These are phyloP conservation scores for Drosophila nikananu DNA, from an alignment of 1,140 invertebrate genomes.

Conservation along the genomic window DNA sequence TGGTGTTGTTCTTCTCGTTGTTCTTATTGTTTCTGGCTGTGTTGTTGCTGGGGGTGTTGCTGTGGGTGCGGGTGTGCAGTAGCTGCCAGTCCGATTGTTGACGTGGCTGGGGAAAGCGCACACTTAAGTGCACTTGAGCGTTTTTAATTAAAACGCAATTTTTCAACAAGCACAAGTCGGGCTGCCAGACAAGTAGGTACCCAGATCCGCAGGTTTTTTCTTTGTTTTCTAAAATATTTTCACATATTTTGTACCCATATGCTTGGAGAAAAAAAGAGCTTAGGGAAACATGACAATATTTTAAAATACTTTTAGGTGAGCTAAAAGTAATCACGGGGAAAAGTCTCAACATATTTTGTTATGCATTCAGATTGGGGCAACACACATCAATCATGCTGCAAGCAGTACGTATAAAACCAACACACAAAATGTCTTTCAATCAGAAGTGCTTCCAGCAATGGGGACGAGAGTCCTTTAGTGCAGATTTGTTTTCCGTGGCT, in stretches of 20 bases:
- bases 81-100: slow-evolving; percentile 59
- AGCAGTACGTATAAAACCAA: slow-evolving; percentile 4
- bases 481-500: slow-evolving; percentile 52
- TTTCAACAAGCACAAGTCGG: slow-evolving; percentile 66
- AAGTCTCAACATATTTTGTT: slow-evolving; percentile 13
- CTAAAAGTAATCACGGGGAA: slow-evolving; percentile 1
- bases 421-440: slow-evolving; percentile 53
- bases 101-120: slow-evolving; percentile 72
- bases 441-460: slow-evolving; percentile 44
- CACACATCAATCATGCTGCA: slow-evolving; percentile 63
- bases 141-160: slow-evolving; percentile 83
- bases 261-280: slow-evolving; percentile 4
- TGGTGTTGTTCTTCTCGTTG: neutral
- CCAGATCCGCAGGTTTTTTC: neutral
- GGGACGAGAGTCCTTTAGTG: slow-evolving; percentile 47
- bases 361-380: slow-evolving; percentile 36
- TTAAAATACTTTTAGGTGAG: slow-evolving; percentile 5
- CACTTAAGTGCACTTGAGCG: slow-evolving; percentile 83
- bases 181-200: slow-evolving; percentile 26
- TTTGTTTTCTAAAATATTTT: slow-evolving; percentile 20
- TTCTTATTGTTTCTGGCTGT: slow-evolving; percentile 7
- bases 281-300: slow-evolving; percentile 13
- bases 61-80: slow-evolving; percentile 47
- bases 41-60: slow-evolving; percentile 16
- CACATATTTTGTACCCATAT: slow-evolving; percentile 14